Base-by-base conservation (phyloP, 2,888 invertebrate species). In the Cyclophora albipunctata region DNA sequence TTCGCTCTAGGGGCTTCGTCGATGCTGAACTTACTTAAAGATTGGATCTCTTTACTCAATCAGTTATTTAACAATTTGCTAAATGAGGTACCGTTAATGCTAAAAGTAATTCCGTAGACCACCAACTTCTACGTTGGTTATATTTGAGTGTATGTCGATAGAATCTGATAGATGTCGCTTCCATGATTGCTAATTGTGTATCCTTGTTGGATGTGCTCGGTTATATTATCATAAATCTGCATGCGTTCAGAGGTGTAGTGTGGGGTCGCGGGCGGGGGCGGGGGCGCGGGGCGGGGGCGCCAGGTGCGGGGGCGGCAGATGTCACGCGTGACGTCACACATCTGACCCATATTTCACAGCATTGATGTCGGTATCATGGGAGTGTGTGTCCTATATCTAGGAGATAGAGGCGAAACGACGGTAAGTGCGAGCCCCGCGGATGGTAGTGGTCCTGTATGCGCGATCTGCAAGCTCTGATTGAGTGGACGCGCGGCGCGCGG, bases 251-350 rank as follows among this genome's bases (percentile, higher is more conserved):
- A 61, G 60, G 52, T 47, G 53, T 50, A 54, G 48, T 57, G 63
- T 56, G 51, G 45, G 47, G 44, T 34, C 47, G 47, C 51, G 49
- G 48, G 53, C 49, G 52, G 42, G 49, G 41, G 45, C 46, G 44
- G 35, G 45, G 55, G 48, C 40, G 55, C 51, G 56, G 52, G 54
- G 49, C 46, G 45, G 45, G 45, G 55, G 51, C 55, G 49, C 79
- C 81, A 81, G 83, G 81, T 81, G 84, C 80, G 82, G 75, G 81
- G 83, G 84, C 69, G 84, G 84, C 84, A 84, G 84, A 78, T 84
- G 84, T 71, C 71, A 60, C 68, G 57, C 59, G 43, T 43, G 43
- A 43, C 43, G 43, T 43, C 43, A 43, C 58, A 60, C 53, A 50
- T 51, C 61, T 76, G 80, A 78, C 80, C 81, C 78, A 79, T 70